Evolutionary conservation across 2,113 vertebrate genomes (phyloP).

Genomic region (Girardinichthys multiradiatus): DNA sequence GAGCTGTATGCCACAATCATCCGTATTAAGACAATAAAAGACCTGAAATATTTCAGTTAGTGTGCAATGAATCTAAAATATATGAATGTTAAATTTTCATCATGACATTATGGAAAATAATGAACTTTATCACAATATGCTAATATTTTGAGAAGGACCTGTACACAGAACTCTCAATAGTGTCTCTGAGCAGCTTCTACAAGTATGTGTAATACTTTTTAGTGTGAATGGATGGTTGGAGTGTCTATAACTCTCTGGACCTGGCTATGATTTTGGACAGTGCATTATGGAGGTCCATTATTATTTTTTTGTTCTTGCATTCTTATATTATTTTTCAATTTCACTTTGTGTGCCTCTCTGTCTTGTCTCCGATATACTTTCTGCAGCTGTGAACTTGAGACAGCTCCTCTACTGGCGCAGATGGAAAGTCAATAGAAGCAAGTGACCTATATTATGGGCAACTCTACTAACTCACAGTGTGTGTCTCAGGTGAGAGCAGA

Average conservation of each 20-base stretch:
- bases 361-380: slow-evolving; percentile 69
- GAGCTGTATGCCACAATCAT: no score
- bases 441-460: slow-evolving; percentile 80
- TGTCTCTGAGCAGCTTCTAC: no score
- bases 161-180: no score
- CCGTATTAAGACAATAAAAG: no score
- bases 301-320: background rate
- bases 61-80: no score
- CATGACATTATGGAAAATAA: no score
- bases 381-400: slow-evolving; percentile 70
- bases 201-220: background rate
- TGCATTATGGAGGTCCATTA: background rate
- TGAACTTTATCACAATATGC: no score
- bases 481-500: slow-evolving; percentile 65
- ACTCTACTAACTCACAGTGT: slow-evolving; percentile 70
- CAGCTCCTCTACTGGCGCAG: slow-evolving; percentile 68
- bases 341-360: slow-evolving; percentile 28
- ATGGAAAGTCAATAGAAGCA: slow-evolving; percentile 80
- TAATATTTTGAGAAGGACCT: no score
- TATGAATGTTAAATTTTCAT: no score
- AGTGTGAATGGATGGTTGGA: background rate
- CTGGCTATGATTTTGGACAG: background rate
- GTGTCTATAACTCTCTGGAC: background rate
- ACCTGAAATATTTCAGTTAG: no score
- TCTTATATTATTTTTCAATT: slow-evolving; percentile 7